Conservation (phyloP, 2,113 vertebrate genomes). For the Cyanoliseus patagonus region DNA sequence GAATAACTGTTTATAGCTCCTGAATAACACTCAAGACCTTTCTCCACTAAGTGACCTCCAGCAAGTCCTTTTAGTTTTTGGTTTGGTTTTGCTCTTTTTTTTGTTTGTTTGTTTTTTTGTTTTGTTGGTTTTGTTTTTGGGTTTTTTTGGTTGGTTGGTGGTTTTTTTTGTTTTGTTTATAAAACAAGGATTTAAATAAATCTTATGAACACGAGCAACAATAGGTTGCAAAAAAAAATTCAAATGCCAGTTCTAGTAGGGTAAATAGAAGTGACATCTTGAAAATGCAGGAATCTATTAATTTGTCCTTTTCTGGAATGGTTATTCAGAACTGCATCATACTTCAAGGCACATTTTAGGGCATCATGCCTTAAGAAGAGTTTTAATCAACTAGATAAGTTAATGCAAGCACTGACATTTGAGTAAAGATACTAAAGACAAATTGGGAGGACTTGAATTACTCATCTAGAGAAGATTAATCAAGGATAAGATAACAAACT, state of each 20-base stretch:
- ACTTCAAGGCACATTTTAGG: background rate
- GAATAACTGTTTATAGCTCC: background rate
- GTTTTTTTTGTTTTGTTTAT: background rate
- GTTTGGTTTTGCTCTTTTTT: background rate
- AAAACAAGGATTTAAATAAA: background rate
- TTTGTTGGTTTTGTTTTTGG: too few species aligned
- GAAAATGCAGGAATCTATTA: background rate
- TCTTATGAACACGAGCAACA: background rate
- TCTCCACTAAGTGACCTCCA: background rate
- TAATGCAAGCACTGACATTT: background rate
- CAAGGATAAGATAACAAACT: background rate
- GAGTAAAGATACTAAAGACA: background rate
- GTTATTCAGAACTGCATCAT: background rate
- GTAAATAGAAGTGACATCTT: background rate
- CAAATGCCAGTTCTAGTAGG: background rate
- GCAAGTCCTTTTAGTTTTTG: background rate
- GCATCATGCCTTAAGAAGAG: background rate
- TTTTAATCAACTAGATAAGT: background rate
- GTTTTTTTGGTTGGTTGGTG: background rate
- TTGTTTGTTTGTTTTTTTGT: background rate
- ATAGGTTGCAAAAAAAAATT: background rate
- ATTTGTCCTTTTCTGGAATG: background rate
- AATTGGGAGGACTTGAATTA: background rate
- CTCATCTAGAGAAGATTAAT: background rate
- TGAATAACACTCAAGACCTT: background rate